Percentiles rank a stretch among this genome's conserved stretches.
Evolutionary conservation across 2,113 vertebrate species (phyloP).

Genomic region (human): DNA sequence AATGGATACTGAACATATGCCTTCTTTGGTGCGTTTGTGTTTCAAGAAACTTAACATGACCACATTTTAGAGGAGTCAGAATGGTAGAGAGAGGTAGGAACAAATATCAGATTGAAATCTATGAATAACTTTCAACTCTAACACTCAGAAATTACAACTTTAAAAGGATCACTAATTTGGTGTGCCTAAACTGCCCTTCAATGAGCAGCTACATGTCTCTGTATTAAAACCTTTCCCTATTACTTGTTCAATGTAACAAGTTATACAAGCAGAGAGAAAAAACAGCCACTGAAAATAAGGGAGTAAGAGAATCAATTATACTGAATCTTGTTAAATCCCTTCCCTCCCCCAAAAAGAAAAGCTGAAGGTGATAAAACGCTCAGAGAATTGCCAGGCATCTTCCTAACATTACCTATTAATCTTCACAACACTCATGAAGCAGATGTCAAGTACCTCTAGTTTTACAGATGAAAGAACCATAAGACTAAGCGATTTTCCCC

Average conservation of each 20-base stretch:
- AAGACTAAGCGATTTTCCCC: constrained; percentile 44
- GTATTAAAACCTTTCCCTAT: background rate
- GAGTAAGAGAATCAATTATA: constrained; percentile 37
- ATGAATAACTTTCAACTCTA: constrained; percentile 3
- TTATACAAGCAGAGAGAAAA: background rate
- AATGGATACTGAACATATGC: background rate
- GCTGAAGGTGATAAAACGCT: constrained; percentile 41
- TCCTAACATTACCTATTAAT: constrained; percentile 55
- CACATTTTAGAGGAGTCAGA: constrained; percentile 29
- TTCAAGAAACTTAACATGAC: constrained; percentile 37
- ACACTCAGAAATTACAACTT: constrained; percentile 55
- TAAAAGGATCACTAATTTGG: background rate
- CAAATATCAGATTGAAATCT: background rate
- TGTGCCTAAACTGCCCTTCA: constrained; percentile 16
- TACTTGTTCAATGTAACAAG: constrained; percentile 35
- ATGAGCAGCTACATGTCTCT: background rate
- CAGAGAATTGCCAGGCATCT: constrained; percentile 26
- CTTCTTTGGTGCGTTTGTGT: constrained; percentile 2
- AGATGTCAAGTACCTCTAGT: background rate
- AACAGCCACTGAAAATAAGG: background rate
- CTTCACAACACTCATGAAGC: constrained; percentile 40
- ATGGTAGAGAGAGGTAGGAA: background rate
- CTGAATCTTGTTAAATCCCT: background rate
- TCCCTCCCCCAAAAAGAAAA: background rate
- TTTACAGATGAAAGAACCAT: background rate